These are phyloP conservation scores for Leptinotarsa peninsularis DNA, from an alignment of 2,888 invertebrate genomes.

Conservation along the genomic window DNA sequence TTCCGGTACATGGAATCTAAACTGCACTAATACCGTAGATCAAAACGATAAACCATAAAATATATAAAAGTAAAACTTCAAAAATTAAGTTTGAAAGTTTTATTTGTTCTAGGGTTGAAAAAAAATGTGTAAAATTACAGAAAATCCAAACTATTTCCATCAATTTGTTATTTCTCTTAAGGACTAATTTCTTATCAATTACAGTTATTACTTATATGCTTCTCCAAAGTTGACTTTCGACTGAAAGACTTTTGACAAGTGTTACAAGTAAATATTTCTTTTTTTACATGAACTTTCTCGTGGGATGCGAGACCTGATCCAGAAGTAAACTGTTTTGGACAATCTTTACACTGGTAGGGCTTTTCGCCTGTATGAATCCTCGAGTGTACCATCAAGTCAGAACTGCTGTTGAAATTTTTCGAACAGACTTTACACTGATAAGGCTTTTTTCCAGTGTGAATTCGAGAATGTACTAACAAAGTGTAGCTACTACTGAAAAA, in stretches of 20 bases:
- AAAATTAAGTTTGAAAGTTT: too few relatives aligned
- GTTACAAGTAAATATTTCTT: neutral
- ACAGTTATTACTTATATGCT: neutral
- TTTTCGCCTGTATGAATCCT: slow-evolving; percentile 10
- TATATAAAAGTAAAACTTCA: too few relatives aligned
- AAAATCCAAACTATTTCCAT: too few relatives aligned
- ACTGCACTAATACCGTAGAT: too few relatives aligned
- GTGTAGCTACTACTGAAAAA: neutral
- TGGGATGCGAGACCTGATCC: neutral
- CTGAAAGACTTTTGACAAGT: neutral
- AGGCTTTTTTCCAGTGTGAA: neutral
- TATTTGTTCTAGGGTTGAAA: too few relatives aligned
- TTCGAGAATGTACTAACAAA: neutral
- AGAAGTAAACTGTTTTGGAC: neutral
- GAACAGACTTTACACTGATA: neutral
- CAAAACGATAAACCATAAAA: too few relatives aligned
- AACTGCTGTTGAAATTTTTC: neutral
- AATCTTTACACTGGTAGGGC: neutral
- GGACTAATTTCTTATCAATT: too few relatives aligned
- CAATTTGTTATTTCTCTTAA: too few relatives aligned
- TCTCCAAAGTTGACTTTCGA: slow-evolving; percentile 3
- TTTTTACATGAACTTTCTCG: neutral
- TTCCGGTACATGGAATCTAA: too few relatives aligned
- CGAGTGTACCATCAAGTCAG: neutral
- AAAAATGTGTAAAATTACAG: too few relatives aligned